Conservation (phyloP, 2,113 vertebrate species). For the Ptyas mucosa region DNA sequence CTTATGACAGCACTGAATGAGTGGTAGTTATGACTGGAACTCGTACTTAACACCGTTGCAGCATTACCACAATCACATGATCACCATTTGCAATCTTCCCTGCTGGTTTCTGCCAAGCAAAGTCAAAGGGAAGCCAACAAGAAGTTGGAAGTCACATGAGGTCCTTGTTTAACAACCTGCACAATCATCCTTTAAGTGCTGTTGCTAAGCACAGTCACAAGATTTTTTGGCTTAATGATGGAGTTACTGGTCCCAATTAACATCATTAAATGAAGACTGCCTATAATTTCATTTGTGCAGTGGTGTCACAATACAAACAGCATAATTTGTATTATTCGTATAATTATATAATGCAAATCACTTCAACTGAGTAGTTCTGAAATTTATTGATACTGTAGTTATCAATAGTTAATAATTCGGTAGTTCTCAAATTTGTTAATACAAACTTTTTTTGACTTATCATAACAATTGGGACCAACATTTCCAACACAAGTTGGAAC, state of each 20-base stretch:
- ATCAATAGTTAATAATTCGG: background rate
- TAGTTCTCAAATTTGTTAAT: background rate
- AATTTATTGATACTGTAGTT: background rate
- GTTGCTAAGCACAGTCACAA: background rate
- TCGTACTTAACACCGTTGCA: background rate
- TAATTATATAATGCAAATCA: background rate
- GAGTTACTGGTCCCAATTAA: background rate
- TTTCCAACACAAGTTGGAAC: background rate
- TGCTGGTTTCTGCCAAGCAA: background rate
- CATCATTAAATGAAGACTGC: background rate
- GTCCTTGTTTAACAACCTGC: background rate
- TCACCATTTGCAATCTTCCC: background rate
- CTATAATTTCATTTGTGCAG: background rate
- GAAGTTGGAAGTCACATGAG: background rate
- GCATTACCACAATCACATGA: background rate
- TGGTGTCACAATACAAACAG: background rate
- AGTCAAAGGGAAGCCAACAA: background rate
- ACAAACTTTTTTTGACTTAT: no score
- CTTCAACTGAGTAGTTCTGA: background rate
- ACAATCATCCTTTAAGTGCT: background rate
- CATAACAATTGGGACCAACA: background rate
- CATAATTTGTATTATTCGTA: background rate
- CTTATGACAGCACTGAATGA: background rate
- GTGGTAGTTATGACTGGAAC: background rate
- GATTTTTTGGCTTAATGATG: background rate